Conservation (phyloP, 2,888 invertebrate species). For the Habroteleia sp. region DNA sequence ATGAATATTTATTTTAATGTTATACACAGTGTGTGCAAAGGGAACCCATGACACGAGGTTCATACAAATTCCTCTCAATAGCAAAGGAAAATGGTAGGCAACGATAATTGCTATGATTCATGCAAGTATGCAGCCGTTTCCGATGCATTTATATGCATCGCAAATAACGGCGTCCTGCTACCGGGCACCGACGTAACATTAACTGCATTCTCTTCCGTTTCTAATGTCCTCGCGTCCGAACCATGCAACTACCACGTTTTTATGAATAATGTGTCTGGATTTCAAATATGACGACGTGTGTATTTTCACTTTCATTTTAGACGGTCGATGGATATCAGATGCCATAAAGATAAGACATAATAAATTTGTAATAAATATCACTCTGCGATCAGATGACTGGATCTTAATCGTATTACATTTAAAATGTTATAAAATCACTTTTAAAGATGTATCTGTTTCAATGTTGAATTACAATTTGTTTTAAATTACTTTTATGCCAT, state of each 20-base stretch:
- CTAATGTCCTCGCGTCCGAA: conserved; percentile 63
- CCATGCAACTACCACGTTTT: conserved; percentile 34
- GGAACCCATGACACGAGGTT: conserved; percentile 23
- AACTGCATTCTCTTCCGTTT: conserved; percentile 72
- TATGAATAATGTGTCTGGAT: conserved; percentile 30
- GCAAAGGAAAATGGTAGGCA: conserved; percentile 66
- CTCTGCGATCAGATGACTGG: no score
- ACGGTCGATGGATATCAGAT: no score
- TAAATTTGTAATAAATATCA: no score
- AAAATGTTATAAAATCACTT: no score
- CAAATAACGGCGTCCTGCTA: conserved; percentile 70
- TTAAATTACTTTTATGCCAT: no score
- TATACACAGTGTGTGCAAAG: conserved; percentile 21
- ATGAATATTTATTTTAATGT: background rate
- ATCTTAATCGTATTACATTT: no score
- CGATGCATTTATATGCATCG: conserved; percentile 74
- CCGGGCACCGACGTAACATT: conserved; percentile 66
- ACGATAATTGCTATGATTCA: conserved; percentile 78
- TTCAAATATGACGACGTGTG: conserved; percentile 17
- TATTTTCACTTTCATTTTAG: no score
- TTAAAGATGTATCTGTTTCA: no score
- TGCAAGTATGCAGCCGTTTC: conserved; percentile 75
- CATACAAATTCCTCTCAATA: conserved; percentile 47
- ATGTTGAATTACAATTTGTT: no score
- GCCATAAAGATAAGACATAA: no score